Conservation (phyloP, 2,797 vertebrate genomes). For the Perodicticus potto region DNA sequence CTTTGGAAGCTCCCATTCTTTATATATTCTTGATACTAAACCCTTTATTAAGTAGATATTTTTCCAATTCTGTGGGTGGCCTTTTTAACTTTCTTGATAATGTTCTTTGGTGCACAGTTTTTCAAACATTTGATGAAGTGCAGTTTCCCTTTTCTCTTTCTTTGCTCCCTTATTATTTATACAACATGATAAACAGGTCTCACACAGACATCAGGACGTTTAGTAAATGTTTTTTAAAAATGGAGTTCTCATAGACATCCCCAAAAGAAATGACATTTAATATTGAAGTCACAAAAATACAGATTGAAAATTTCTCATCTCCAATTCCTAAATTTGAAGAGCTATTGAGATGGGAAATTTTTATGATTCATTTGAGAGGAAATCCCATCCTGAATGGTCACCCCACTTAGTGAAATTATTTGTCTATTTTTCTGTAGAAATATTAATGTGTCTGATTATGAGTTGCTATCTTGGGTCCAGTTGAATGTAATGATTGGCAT, state of each 20-base stretch:
- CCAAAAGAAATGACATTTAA: neutral
- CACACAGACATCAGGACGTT: neutral
- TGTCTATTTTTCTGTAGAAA: neutral
- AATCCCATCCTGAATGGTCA: neutral
- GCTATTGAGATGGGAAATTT: neutral
- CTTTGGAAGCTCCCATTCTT: neutral
- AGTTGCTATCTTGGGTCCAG: neutral
- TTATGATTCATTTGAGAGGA: neutral
- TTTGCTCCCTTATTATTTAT: neutral
- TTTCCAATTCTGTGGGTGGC: neutral
- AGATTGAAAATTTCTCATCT: neutral
- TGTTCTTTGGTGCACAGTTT: neutral
- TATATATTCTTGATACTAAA: neutral
- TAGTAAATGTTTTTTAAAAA: neutral
- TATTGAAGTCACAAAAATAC: neutral
- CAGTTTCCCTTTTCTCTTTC: neutral
- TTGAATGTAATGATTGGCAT: slow-evolving; percentile 6
- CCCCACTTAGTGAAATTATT: neutral
- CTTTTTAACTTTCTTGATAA: neutral
- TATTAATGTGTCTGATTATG: slow-evolving; percentile 1
- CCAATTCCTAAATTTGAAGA: neutral
- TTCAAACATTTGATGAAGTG: neutral
- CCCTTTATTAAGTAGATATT: neutral
- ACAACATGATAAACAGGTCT: neutral
- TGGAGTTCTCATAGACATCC: neutral